phyloP scores from a whole-genome alignment of 2,888 invertebrate genomes.

The Brachyptera risi region DNA sequence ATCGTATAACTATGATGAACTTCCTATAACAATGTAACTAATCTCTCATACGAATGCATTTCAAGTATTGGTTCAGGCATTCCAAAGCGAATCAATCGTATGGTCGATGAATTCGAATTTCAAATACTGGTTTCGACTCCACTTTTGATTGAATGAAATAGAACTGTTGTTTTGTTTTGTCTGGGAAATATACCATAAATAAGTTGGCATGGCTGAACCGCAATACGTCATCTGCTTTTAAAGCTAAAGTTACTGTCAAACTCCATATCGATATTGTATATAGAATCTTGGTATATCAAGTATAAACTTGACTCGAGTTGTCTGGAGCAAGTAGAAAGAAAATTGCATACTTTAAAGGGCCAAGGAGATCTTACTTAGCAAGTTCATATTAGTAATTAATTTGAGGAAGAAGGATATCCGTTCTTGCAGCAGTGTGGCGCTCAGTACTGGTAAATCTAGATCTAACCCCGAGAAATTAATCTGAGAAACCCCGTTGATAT shows the following conservation, averaged over 20 bases:
- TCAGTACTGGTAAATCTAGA: background rate
- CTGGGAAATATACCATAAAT: no score
- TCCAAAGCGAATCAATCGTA: no score
- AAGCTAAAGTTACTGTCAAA: conserved; percentile 6
- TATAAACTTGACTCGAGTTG: background rate
- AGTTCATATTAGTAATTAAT: conserved; percentile 13
- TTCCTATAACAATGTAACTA: no score
- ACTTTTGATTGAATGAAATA: no score
- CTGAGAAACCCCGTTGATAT: background rate
- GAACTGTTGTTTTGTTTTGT: no score
- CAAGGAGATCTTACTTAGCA: conserved; percentile 1
- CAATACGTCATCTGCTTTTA: background rate
- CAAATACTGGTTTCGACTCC: no score
- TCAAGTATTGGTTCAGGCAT: no score
- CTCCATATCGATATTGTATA: conserved; percentile 5
- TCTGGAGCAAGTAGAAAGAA: background rate
- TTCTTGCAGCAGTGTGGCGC: background rate
- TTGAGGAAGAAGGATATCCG: background rate
- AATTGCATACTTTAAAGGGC: background rate
- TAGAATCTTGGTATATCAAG: background rate
- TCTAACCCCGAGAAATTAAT: background rate
- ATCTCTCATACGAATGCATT: no score
- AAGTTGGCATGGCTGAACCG: background rate
- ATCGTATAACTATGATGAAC: no score
- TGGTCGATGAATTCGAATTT: no score